Conservation (phyloP, 2,113 vertebrate species). For the Hylia prasina region DNA sequence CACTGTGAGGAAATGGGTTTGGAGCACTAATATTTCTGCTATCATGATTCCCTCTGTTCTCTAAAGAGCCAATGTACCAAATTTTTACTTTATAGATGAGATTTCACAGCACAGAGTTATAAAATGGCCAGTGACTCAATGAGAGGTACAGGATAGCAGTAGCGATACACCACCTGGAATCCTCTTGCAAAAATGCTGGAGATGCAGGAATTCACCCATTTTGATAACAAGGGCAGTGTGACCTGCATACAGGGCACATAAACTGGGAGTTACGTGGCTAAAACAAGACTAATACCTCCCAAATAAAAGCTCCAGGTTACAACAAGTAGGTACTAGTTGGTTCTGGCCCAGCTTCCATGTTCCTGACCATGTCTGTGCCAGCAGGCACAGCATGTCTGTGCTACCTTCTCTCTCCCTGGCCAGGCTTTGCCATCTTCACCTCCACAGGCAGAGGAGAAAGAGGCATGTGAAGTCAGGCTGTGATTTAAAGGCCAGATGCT, state of each 20-base stretch:
- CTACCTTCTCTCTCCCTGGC: not conserved
- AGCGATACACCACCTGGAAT: not conserved
- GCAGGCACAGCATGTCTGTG: rapidly evolving
- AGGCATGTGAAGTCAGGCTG: not conserved
- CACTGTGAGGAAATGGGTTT: not conserved
- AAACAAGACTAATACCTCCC: rapidly evolving
- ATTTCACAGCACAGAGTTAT: not conserved
- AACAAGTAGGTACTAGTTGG: not conserved
- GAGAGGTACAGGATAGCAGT: not conserved
- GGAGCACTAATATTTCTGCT: not conserved
- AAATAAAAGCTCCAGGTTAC: not conserved
- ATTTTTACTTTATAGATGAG: not conserved
- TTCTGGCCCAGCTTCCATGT: not conserved
- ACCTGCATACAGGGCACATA: no score
- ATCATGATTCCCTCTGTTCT: not conserved
- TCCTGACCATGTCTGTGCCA: rapidly evolving
- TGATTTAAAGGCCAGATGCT: not conserved
- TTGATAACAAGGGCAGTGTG: not conserved
- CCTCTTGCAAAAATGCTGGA: not conserved
- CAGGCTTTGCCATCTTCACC: not conserved
- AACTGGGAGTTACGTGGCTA: not conserved
- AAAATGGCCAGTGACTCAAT: not conserved
- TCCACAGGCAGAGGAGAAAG: not conserved
- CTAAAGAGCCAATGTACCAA: not conserved
- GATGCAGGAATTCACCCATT: rapidly evolving